Base-by-base conservation (phyloP, 2,113 vertebrate genomes). In the Pseudopipra pipra region DNA sequence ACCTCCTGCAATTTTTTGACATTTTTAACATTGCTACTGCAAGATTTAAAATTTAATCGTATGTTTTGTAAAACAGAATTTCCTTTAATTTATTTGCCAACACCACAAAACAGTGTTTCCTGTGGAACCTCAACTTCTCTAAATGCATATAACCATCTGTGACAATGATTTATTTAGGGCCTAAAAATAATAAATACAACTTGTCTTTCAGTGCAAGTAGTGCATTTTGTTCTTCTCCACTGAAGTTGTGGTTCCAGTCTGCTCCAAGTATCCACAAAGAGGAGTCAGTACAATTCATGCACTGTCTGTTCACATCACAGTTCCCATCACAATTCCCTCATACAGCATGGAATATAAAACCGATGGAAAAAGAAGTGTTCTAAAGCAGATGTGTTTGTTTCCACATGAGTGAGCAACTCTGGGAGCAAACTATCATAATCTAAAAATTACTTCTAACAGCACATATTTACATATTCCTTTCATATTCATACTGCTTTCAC, bases 121-220 rank as follows among this genome's bases (percentile, higher is more conserved):
- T 58, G 55, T 31, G 51, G 41, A 87, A 87, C 9, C 23, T 70
- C 30, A 35, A 5, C 11, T 12, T 47, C 12, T 76, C 39, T 51
- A 5, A 23, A 33, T 15, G 7, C 10, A 43, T 5, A 35, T 2
- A 24, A 9, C 8, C 0, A 0, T 8, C 25, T 73, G 8, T 70
- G 27, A 25, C 14, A 61, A 77, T 25, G 52, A 86, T 37, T 30
- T 83, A 23, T 9, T 25, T 41, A 9, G 13, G 12, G 43, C 15
- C 31, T 31, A 62, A 68, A 27, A 79, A 51, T 11, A 61, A n/a
- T 21, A 58, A 55, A 25, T 15, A 13, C 11, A 58, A 30, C 12
- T 44, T 74, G 65, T 41, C 37, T 41, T 70, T 39, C 24, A 14
- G 9, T n/a, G 47, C n/a, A 67, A 68, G 21, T 9, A 18, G 12